Evolutionary conservation across 2,888 invertebrate species (phyloP).

Genomic region (Temnothorax ravouxi): DNA sequence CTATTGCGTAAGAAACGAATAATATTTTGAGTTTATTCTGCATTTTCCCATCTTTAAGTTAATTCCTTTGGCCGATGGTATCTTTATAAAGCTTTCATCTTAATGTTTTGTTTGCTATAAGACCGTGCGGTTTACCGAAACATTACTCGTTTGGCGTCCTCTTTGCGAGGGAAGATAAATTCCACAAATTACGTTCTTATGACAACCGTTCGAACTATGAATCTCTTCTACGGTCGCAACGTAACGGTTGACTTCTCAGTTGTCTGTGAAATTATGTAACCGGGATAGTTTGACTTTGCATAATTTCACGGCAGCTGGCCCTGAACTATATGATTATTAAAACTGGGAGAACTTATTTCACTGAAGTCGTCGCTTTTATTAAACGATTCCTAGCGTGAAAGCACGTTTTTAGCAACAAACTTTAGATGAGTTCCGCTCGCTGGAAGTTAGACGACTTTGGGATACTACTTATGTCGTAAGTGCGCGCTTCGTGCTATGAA

Average conservation of each 20-base stretch:
- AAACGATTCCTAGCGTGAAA: constrained; percentile 29
- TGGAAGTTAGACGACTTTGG: constrained; percentile 31
- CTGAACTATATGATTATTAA: constrained; percentile 27
- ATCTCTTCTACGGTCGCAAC: neutral
- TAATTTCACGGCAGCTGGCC: constrained; percentile 2
- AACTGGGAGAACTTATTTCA: constrained; percentile 24
- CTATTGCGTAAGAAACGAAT: neutral
- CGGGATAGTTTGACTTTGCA: constrained; percentile 14
- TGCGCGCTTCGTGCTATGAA: constrained; percentile 26
- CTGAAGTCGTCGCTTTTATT: constrained; percentile 16
- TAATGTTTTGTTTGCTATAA: neutral
- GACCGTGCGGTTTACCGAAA: constrained; percentile 13
- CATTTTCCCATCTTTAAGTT: neutral
- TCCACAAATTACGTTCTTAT: constrained; percentile 3
- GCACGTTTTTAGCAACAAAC: constrained; percentile 21
- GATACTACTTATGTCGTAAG: constrained; percentile 25
- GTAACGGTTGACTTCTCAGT: constrained; percentile 23
- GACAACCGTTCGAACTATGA: constrained; percentile 18
- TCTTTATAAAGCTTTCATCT: neutral
- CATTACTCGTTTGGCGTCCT: neutral
- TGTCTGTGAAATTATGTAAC: constrained; percentile 11
- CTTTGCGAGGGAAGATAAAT: constrained; percentile 16
- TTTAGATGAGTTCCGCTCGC: constrained; percentile 35
- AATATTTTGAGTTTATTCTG: neutral
- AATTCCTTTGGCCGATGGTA: neutral